Evolutionary conservation across 1,140 invertebrate species (phyloP), one percentile per base, ranked within the genome.

Genomic region (Drosophila busckii): DNA sequence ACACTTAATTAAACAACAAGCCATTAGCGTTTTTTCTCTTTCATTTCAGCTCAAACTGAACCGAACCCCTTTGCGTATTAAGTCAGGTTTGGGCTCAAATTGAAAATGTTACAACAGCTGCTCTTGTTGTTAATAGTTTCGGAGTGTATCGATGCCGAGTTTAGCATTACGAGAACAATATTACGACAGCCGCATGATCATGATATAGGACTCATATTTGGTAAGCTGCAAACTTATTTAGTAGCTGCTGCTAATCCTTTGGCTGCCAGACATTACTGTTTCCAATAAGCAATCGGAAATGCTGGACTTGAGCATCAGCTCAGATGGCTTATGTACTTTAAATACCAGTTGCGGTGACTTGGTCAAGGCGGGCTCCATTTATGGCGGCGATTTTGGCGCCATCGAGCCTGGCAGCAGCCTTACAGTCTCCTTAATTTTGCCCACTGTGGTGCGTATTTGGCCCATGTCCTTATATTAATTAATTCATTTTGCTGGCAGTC

Each of bases 1-100:
- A 68, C 73, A 80, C 73, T 73, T 78, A 80, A 78, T 80, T 78
- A 78, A 78, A 78, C 56, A 64, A 45, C 53, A 28, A 60, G 54
- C 55, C 70, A 75, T 76, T 76, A 71, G 54, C 68, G 73, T 60
- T 60, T 66, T 61, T 68, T 58, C 46, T n/a, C 35, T 46, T 45
- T 55, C 45, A 45, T n/a, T n/a, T n/a, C n/a, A n/a, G n/a, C n/a
- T n/a, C n/a, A 55, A 55, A 54, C 31, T 25, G 25, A 55, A 42
- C 23, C 19, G n/a, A 28, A 41, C 22, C 37, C 46, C 38, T 20
- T 34, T n/a, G 19, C 17, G 16, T 12, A 15, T 28, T 20, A n/a
- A 26, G 20, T 17, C 16, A 10, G 5, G 10, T n/a, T 16, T 28
- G 29, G 32, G 23, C 10, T 8, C n/a, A 19, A 13, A 12, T 22